These are phyloP conservation scores for Cheilosia impressa DNA, from an alignment of 2,888 invertebrate species.

Conservation along the genomic window DNA sequence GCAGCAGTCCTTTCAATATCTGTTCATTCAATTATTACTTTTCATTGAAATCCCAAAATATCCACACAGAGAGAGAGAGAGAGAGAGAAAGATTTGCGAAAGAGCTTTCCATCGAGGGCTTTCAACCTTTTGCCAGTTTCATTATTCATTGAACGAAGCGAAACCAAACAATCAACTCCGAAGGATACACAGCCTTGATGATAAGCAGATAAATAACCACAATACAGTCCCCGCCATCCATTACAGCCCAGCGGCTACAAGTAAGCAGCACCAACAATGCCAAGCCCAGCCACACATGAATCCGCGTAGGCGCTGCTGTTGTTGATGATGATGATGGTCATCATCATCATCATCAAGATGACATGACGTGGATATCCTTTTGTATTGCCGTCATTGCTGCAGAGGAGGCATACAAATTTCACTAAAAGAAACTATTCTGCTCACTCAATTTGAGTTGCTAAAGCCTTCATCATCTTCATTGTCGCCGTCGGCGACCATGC, in stretches of 20 bases:
- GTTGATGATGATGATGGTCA: conserved; percentile 18
- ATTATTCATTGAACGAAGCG: too few relatives aligned
- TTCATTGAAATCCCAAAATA: conserved; percentile 39
- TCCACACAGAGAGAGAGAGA: neutral
- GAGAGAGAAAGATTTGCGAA: neutral
- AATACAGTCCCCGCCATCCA: neutral
- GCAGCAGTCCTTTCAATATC: conserved; percentile 58
- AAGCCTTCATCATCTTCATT: conserved; percentile 27
- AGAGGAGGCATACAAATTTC: conserved; percentile 29
- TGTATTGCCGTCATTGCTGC: conserved; percentile 1
- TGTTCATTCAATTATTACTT: conserved; percentile 51
- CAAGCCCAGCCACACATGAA: conserved; percentile 4
- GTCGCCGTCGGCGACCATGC: neutral
- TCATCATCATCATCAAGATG: conserved; percentile 21
- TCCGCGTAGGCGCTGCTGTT: conserved; percentile 6
- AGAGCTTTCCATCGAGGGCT: conserved; percentile 22
- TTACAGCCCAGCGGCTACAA: neutral
- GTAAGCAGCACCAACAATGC: too few relatives aligned
- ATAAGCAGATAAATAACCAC: conserved; percentile 50
- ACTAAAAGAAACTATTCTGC: conserved; percentile 37
- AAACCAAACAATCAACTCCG: conserved; percentile 17
- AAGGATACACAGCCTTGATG: conserved; percentile 23
- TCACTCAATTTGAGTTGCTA: conserved; percentile 49
- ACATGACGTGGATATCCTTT: conserved; percentile 58
- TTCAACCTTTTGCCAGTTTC: conserved; percentile 22